Conservation (phyloP, 2,797 vertebrate species). For the Sphenopsis melanotis region DNA sequence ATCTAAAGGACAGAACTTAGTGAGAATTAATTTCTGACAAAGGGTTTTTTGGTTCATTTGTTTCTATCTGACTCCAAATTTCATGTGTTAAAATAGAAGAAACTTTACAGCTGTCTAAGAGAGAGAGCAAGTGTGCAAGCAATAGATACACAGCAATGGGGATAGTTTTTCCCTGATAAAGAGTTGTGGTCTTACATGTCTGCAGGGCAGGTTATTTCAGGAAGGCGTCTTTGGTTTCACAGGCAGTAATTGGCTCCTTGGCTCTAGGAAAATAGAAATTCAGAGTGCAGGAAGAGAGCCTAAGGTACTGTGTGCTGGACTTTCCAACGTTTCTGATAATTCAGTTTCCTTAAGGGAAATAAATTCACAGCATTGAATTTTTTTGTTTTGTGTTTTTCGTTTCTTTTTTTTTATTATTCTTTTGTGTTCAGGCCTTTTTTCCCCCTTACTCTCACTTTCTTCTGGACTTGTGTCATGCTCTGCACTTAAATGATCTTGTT, state of each 20-base stretch:
- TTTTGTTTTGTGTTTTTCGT: not conserved
- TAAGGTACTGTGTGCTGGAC: not conserved
- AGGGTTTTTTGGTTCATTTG: not conserved
- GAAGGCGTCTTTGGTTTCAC: not conserved
- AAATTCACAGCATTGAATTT: not conserved
- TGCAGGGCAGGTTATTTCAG: not conserved
- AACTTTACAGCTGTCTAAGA: not conserved
- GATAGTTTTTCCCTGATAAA: not conserved
- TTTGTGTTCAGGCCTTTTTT: fast-evolving
- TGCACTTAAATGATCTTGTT: not conserved
- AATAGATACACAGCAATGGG: not conserved
- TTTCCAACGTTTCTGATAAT: not conserved
- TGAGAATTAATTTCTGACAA: not conserved
- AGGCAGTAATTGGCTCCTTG: not conserved
- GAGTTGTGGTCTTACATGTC: not conserved
- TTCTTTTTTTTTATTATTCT: not conserved
- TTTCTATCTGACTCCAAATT: not conserved
- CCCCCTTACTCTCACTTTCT: not conserved
- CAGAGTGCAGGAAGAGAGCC: not conserved
- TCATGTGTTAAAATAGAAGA: not conserved
- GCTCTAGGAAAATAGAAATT: not conserved
- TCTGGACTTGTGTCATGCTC: not conserved
- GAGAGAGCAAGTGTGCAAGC: not conserved
- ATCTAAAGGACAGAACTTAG: not conserved
- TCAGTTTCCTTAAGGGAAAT: not conserved